phyloP scores from a whole-genome alignment of 2,888 invertebrate species.

The Lymantria dispar region DNA sequence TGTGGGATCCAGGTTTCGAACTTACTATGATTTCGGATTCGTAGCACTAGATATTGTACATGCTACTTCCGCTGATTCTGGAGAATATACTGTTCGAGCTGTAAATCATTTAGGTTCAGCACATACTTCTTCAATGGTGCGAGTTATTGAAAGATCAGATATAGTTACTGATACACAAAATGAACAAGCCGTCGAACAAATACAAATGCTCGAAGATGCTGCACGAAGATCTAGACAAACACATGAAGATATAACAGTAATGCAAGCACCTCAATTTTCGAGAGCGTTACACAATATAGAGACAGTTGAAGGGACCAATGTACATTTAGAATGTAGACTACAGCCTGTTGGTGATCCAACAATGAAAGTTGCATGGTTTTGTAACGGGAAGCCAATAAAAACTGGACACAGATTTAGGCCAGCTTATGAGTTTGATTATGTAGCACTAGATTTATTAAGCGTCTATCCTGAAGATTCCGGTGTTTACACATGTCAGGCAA shows the following conservation, averaged over 20 bases:
- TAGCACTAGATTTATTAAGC: slow-evolving; percentile 96
- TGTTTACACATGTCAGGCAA: slow-evolving; percentile 96
- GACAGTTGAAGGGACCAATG: slow-evolving; percentile 94
- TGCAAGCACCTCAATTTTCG: slow-evolving; percentile 94
- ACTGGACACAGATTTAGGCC: slow-evolving; percentile 97
- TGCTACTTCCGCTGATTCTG: slow-evolving; percentile 95
- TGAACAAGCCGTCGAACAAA: slow-evolving; percentile 95
- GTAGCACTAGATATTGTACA: slow-evolving; percentile 98
- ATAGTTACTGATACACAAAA: slow-evolving; percentile 95
- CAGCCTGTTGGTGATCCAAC: slow-evolving; percentile 95
- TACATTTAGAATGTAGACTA: slow-evolving; percentile 94
- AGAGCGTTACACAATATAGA: slow-evolving; percentile 94
- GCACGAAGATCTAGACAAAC: slow-evolving; percentile 87
- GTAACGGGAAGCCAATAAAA: slow-evolving; percentile 95
- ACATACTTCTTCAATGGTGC: slow-evolving; percentile 94
- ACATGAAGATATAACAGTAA: slow-evolving; percentile 91
- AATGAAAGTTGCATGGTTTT: slow-evolving; percentile 98
- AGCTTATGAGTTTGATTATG: slow-evolving; percentile 98
- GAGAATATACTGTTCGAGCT: slow-evolving; percentile 96
- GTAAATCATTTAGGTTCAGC: slow-evolving; percentile 96
- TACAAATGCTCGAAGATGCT: slow-evolving; percentile 93
- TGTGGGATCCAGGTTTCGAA: slow-evolving; percentile 95
- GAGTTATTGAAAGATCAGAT: slow-evolving; percentile 91
- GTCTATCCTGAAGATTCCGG: slow-evolving; percentile 99
- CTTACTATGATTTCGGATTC: slow-evolving; percentile 98